Conservation (phyloP, 2,113 vertebrate genomes). For the Sylvietta virens region DNA sequence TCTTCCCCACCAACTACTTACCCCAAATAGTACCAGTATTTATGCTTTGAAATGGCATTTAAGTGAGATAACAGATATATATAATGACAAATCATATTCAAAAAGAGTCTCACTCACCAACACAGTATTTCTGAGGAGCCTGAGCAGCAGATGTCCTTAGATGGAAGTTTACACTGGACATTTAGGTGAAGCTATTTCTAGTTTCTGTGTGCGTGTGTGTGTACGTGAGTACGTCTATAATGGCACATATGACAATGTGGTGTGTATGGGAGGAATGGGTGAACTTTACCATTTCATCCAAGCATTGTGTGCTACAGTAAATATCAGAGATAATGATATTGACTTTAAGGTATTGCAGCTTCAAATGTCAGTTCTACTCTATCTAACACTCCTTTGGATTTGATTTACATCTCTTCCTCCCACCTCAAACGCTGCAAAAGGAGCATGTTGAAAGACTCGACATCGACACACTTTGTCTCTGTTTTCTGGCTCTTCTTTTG, state of each 20-base stretch:
- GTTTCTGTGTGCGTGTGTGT: neutral
- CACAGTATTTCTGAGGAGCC: neutral
- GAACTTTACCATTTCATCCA: constrained; percentile 72
- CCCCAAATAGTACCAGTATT: neutral
- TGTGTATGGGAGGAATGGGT: constrained; percentile 49
- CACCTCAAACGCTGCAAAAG: neutral
- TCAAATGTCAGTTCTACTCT: constrained; percentile 79
- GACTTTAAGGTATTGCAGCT: constrained; percentile 78
- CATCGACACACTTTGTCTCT: neutral
- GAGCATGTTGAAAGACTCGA: neutral
- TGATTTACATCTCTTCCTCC: constrained; percentile 66
- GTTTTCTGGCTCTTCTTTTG: neutral
- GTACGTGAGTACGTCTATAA: neutral
- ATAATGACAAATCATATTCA: neutral
- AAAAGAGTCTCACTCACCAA: neutral
- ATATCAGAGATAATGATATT: constrained; percentile 82
- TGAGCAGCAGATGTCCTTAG: neutral
- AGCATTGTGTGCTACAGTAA: constrained; percentile 73
- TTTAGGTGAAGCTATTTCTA: constrained; percentile 8
- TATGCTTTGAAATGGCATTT: neutral
- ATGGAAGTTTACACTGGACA: neutral
- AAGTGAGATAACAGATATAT: neutral
- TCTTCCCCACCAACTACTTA: neutral
- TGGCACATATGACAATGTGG: neutral
- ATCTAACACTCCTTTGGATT: constrained; percentile 45